A percentile compares a stretch with the other conserved stretches of the same genome.
These are phyloP conservation scores for Taenaris catops DNA, from an alignment of 2,888 invertebrate species.

Conservation along the genomic window DNA sequence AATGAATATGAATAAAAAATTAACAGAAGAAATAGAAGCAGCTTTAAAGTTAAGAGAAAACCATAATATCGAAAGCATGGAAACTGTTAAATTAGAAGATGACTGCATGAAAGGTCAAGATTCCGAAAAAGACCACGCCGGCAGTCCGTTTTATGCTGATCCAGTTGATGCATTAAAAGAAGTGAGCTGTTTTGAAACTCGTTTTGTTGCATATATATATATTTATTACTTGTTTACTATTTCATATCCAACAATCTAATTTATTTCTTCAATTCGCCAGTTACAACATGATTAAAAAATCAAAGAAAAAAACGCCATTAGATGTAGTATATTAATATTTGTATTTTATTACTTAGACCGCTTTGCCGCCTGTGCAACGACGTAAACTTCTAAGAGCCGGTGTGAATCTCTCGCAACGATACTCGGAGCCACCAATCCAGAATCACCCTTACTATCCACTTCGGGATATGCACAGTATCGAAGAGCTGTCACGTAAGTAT, in stretches of 20 bases:
- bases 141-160: slow-evolving; percentile 94
- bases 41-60: slow-evolving; percentile 59
- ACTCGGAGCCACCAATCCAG: slow-evolving; percentile 81
- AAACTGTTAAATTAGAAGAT: slow-evolving; percentile 69
- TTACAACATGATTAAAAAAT: too few species aligned
- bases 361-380: slow-evolving; percentile 61
- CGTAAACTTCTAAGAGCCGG: slow-evolving; percentile 62
- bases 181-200: too few species aligned
- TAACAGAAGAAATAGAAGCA: slow-evolving; percentile 71
- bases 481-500: slow-evolving; percentile 71
- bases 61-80: slow-evolving; percentile 67
- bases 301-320: too few species aligned
- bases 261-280: too few species aligned
- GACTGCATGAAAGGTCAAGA: slow-evolving; percentile 49
- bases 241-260: too few species aligned
- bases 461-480: slow-evolving; percentile 75
- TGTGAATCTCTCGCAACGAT: slow-evolving; percentile 74
- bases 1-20: slow-evolving; percentile 71
- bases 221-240: too few species aligned
- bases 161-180: slow-evolving; percentile 91
- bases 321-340: too few species aligned
- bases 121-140: slow-evolving; percentile 82
- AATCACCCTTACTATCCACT: slow-evolving; percentile 71
- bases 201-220: too few species aligned
- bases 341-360: slow-evolving; percentile 48